Evolutionary conservation across 1,140 invertebrate species (phyloP), one percentile per base, ranked within the genome.

Genomic region (Linepithema humile): DNA sequence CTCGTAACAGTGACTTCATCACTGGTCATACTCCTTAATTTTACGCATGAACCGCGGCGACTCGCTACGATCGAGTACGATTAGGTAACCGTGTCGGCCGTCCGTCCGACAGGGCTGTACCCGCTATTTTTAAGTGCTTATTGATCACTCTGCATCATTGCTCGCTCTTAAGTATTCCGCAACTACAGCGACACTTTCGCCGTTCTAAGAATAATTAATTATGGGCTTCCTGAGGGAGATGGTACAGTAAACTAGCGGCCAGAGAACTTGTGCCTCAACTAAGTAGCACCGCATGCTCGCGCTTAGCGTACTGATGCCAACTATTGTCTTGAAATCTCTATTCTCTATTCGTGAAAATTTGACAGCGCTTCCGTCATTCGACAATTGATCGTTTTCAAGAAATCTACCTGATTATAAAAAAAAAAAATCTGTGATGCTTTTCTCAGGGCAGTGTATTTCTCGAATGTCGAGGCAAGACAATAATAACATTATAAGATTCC

Each of bases 1-100:
- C 92, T 92, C 74, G 65, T 82, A 90, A 88, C 89, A 89, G 88
- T 92, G 89, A 91, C 86, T 92, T 89, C 83, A 92, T 87, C 92
- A 93, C 78, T 90, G 82, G 82, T 91, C 88, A 88, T 91, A 64
- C 87, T 88, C 78, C 88, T 90, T 83, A 92, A 91, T 91, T 91
- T 80, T 88, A 90, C 29, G 50, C 84, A 90, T 82, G 87, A 86
- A 91, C 69, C 84, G 75, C 85, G 67, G 77, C 82, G 85, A 85
- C 73, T 91, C 87, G 75, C 40, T 12, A 20, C n/a, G 17, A 23
- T 23, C 15, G 15, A 2, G 59, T 75, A 60, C 75, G 84, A 86
- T 87, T 72, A 83, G 87, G 82, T 85, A 85, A 85, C 64, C 32
- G n/a, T 35, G n/a, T 53, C 29, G n/a, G 23, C 12, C 10, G 29